A percentile compares a stretch with the other conserved stretches of the same genome.
phyloP scores from a whole-genome alignment of 2,888 invertebrate species.

The Tanypteryx hageni region DNA sequence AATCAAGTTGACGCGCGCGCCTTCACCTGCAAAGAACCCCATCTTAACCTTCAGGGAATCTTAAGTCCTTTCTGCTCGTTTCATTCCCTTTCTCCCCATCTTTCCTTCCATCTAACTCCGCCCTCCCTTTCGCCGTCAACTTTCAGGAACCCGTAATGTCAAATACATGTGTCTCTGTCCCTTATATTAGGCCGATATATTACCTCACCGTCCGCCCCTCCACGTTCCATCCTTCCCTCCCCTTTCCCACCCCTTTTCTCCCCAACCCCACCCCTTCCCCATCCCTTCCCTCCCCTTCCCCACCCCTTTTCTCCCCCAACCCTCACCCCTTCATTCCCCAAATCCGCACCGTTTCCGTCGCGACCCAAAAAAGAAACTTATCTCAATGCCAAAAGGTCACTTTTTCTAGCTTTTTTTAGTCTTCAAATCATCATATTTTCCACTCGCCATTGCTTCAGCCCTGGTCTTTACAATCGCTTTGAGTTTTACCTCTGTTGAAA shows the following conservation, averaged over 20 bases:
- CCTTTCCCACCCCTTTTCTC: not conserved
- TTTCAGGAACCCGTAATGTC: conserved; percentile 51
- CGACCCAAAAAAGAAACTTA: not conserved
- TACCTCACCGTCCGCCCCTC: not conserved
- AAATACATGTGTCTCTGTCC: conserved; percentile 64
- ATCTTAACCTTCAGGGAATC: not conserved
- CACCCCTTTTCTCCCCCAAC: not conserved
- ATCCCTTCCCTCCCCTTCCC: not conserved
- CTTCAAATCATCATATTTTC: not conserved
- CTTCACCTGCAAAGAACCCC: not conserved
- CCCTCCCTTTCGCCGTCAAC: conserved; percentile 43
- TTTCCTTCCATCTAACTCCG: not conserved
- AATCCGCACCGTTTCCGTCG: not conserved
- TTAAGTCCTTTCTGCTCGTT: not conserved
- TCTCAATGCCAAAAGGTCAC: not conserved
- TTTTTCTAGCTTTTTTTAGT: not conserved
- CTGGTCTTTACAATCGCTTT: not conserved
- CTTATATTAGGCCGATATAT: conserved; percentile 58
- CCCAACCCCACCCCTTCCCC: not conserved
- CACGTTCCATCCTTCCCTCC: not conserved
- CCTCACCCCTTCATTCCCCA: no score
- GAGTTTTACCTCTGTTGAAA: no score
- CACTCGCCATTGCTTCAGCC: not conserved
- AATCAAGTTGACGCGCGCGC: no score
- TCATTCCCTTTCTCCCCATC: not conserved